phyloP scores from a whole-genome alignment of 2,888 invertebrate genomes.

The Congeria kusceri region DNA sequence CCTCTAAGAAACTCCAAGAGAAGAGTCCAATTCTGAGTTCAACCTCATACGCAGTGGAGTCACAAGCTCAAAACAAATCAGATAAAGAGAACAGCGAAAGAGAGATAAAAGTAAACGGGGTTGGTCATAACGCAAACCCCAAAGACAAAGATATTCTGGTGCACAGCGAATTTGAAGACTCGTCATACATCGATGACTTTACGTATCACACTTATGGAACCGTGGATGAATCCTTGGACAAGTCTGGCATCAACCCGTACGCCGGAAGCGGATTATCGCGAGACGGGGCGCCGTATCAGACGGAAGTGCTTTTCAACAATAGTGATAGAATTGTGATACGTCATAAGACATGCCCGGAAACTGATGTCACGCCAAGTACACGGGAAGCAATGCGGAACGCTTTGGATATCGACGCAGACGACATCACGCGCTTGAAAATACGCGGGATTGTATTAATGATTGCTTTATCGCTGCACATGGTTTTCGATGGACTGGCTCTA shows the following conservation, averaged over 20 bases:
- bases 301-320: slow-evolving; percentile 3
- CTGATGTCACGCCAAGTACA: not conserved
- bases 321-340: slow-evolving; percentile 24
- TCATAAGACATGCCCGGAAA: not conserved
- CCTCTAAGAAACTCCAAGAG: not conserved
- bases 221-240: slow-evolving; percentile 32
- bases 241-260: slow-evolving; percentile 15
- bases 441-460: slow-evolving; percentile 86
- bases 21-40: not conserved
- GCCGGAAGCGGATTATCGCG: not conserved
- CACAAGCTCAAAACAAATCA: too few species aligned
- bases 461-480: slow-evolving; percentile 87
- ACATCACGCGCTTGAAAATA: slow-evolving; percentile 25
- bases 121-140: too few species aligned
- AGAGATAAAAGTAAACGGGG: too few species aligned
- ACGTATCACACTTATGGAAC: slow-evolving; percentile 35
- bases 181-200: slow-evolving; percentile 28
- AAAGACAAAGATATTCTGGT: slow-evolving; percentile 1
- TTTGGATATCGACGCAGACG: not conserved
- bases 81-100: not conserved
- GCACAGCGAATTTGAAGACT: slow-evolving; percentile 34
- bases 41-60: too few species aligned
- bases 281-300: not conserved
- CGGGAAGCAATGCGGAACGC: slow-evolving; percentile 2
- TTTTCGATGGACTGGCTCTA: slow-evolving; percentile 88